Percentiles rank a stretch among this genome's conserved stretches.
These are phyloP conservation scores for Sylvicapra grimmia DNA, from an alignment of 2,113 vertebrate species.

Conservation along the genomic window DNA sequence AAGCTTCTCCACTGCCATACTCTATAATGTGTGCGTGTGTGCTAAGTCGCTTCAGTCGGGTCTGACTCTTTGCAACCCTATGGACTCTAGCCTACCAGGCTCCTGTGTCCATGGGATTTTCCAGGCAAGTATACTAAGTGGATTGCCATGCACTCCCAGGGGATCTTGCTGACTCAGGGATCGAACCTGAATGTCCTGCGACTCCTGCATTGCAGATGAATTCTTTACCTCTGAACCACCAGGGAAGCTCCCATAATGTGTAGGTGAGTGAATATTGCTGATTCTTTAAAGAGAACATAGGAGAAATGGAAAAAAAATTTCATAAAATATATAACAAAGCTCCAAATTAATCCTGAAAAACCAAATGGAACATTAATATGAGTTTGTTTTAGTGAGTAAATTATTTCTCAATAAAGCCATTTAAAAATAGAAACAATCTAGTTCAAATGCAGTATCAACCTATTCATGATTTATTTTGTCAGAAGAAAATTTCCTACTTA, in stretches of 20 bases:
- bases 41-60: background rate
- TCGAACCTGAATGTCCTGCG: accelerated
- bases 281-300: background rate
- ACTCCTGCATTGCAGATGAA: background rate
- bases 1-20: background rate
- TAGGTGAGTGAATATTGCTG: background rate
- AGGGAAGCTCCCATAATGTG: background rate
- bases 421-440: conserved; percentile 25
- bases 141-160: background rate
- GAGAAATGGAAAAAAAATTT: background rate
- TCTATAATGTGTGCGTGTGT: background rate
- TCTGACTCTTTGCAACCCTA: background rate
- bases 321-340: background rate
- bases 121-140: background rate
- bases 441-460: background rate
- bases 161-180: background rate
- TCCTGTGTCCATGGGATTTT: background rate
- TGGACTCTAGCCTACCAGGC: background rate
- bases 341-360: conserved; percentile 34
- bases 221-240: background rate
- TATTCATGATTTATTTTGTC: conserved; percentile 43
- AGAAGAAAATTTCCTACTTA: conserved; percentile 38
- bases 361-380: conserved; percentile 18
- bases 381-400: background rate
- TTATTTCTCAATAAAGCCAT: conserved; percentile 14